phyloP scores from a whole-genome alignment of 2,888 invertebrate genomes.

The Drosophila affinis region DNA sequence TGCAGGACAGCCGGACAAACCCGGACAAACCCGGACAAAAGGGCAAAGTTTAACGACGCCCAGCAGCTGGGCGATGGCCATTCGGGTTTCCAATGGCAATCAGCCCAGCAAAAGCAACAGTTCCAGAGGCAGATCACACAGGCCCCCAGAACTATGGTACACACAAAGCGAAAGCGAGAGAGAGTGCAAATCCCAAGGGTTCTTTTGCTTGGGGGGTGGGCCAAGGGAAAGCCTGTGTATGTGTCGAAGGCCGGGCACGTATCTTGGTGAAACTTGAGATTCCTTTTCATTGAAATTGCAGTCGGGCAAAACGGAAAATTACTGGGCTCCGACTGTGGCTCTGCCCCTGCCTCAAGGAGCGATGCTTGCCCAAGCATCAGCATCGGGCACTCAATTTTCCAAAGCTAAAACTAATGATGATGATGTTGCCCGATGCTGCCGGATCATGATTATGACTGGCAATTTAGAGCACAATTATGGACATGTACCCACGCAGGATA shows the following conservation, averaged over 20 bases:
- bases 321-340: slow-evolving; percentile 32
- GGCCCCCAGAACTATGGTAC: slow-evolving; percentile 3
- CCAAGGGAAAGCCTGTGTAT: slow-evolving; percentile 34
- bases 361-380: slow-evolving; percentile 1
- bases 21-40: slow-evolving; percentile 23
- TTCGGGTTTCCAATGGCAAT: slow-evolving; percentile 21
- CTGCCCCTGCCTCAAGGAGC: slow-evolving; percentile 2
- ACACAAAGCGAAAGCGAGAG: slow-evolving; percentile 6
- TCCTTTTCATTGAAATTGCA: slow-evolving; percentile 52
- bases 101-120: slow-evolving; percentile 34
- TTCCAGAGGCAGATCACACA: slow-evolving; percentile 1
- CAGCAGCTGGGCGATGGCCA: slow-evolving; percentile 40
- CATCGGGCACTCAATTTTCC: slow-evolving; percentile 64
- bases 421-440: slow-evolving; percentile 40
- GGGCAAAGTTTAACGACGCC: slow-evolving; percentile 42
- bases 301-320: slow-evolving; percentile 57
- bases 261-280: slow-evolving; percentile 55
- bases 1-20: slow-evolving; percentile 21
- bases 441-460: slow-evolving; percentile 60
- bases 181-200: slow-evolving; percentile 22
- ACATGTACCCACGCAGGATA: slow-evolving; percentile 20
- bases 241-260: slow-evolving; percentile 18
- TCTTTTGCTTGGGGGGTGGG: slow-evolving; percentile 12
- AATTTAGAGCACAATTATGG: slow-evolving; percentile 74
- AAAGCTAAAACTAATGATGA: slow-evolving; percentile 47